phyloP scores from a whole-genome alignment of 2,113 vertebrate genomes.

The Anhinga anhinga region DNA sequence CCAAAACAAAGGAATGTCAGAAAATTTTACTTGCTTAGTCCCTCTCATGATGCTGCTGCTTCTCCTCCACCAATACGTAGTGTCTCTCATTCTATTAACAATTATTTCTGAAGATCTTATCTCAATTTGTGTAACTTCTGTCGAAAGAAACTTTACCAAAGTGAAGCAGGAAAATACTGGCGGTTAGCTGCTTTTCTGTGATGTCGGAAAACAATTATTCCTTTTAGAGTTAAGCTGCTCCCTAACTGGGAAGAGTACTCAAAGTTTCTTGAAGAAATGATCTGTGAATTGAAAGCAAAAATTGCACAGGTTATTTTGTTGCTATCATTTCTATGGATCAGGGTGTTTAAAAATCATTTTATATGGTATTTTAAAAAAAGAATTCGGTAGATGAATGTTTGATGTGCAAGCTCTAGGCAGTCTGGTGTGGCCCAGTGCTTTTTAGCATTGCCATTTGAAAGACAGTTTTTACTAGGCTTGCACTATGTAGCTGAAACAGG shows the following conservation, averaged over 20 bases:
- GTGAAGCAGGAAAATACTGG: background rate
- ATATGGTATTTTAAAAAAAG: background rate
- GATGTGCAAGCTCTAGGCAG: background rate
- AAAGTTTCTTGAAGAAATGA: background rate
- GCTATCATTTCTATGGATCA: background rate
- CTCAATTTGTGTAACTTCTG: background rate
- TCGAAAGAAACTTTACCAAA: background rate
- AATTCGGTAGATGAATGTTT: background rate
- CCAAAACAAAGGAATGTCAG: background rate
- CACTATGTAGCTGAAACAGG: background rate
- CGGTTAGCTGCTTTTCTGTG: background rate
- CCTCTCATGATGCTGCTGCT: background rate
- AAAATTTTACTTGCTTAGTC: background rate
- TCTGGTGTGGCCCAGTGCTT: background rate
- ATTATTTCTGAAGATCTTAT: background rate
- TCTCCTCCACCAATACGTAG: background rate
- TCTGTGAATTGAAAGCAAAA: background rate
- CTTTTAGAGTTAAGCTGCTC: background rate
- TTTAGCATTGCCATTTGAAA: background rate
- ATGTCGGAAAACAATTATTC: background rate
- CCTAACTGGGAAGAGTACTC: background rate
- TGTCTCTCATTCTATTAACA: background rate
- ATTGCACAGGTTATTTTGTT: background rate
- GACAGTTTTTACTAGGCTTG: background rate
- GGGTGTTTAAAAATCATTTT: background rate